phyloP scores from a whole-genome alignment of 2,797 vertebrate species.

The Trichosurus vulpecula region DNA sequence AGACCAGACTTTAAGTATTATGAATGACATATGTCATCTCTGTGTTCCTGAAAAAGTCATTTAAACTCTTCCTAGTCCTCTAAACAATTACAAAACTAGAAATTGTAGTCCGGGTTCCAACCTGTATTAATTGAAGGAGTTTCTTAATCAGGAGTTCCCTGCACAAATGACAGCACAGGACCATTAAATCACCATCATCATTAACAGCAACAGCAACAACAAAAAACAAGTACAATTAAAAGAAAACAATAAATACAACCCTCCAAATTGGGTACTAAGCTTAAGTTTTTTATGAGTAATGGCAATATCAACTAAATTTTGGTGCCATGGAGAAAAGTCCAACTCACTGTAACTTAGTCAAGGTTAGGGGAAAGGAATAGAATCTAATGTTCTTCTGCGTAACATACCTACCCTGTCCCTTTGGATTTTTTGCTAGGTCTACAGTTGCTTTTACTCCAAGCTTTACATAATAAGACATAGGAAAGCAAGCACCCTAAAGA shows the following conservation, averaged over 20 bases:
- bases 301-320: neutral
- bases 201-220: neutral
- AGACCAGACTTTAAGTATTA: neutral
- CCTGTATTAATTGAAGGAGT: neutral
- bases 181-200: neutral
- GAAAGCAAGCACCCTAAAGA: neutral
- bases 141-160: neutral
- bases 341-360: neutral
- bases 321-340: neutral
- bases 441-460: neutral
- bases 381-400: neutral
- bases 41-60: neutral
- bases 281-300: neutral
- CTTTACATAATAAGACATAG: neutral
- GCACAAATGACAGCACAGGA: neutral
- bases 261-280: neutral
- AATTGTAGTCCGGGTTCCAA: neutral
- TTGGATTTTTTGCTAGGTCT: neutral
- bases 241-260: neutral
- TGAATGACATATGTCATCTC: neutral
- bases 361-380: neutral
- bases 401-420: neutral
- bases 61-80: neutral
- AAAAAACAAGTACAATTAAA: neutral
- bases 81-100: neutral